These are phyloP conservation scores for Phyllotreta striolata DNA, from an alignment of 2,888 invertebrate species.

Conservation along the genomic window DNA sequence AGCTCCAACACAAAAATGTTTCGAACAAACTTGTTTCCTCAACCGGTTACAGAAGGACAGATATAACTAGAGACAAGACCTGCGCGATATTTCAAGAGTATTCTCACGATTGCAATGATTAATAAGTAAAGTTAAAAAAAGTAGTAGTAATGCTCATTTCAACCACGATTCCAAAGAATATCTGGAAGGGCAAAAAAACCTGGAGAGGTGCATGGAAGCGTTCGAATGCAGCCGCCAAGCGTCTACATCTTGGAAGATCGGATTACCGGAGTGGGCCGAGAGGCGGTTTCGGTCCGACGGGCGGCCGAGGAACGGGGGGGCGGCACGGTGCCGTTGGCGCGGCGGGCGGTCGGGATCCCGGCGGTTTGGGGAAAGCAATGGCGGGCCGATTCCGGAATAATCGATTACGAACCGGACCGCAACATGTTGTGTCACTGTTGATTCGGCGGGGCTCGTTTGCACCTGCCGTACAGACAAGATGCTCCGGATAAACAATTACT, in stretches of 20 bases:
- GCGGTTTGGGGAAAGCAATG: slow-evolving; percentile 30
- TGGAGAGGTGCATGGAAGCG: slow-evolving; percentile 29
- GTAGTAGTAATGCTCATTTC: too few species aligned
- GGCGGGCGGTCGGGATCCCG: slow-evolving; percentile 17
- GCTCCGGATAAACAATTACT: too few species aligned
- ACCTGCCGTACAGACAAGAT: slow-evolving; percentile 15
- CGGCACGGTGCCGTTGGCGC: slow-evolving; percentile 27
- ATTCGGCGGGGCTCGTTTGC: slow-evolving; percentile 15
- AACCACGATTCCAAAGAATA: too few species aligned
- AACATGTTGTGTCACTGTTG: slow-evolving; percentile 35
- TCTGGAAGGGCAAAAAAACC: neutral
- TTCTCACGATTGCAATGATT: too few species aligned
- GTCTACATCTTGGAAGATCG: slow-evolving; percentile 39
- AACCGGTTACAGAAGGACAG: too few species aligned
- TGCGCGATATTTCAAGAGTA: too few species aligned
- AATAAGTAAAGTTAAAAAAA: too few species aligned
- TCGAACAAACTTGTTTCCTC: too few species aligned
- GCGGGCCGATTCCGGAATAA: slow-evolving; percentile 40
- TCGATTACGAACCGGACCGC: slow-evolving; percentile 37
- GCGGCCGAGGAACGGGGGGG: slow-evolving; percentile 16
- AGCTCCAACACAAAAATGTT: neutral
- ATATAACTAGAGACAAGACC: too few species aligned
- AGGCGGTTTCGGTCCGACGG: too few species aligned
- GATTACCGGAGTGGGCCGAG: slow-evolving; percentile 33
- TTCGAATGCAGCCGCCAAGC: slow-evolving; percentile 33